These are phyloP conservation scores for Melinopterus prodromus DNA, from an alignment of 2,888 invertebrate species.

Conservation along the genomic window DNA sequence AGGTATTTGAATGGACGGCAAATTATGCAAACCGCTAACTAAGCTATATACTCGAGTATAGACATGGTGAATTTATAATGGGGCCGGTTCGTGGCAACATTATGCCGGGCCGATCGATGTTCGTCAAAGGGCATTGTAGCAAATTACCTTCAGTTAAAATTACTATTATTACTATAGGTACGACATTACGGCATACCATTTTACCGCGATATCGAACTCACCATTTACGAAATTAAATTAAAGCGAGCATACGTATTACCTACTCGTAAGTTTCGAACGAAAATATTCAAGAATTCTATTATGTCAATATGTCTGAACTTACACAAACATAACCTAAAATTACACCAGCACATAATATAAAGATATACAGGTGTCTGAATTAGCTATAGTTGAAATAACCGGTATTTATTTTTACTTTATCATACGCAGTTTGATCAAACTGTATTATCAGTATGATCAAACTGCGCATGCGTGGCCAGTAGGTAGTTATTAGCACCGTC, in stretches of 20 bases:
- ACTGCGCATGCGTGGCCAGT: too few species aligned
- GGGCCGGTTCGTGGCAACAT: background rate
- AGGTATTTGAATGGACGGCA: conserved; percentile 19
- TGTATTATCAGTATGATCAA: too few species aligned
- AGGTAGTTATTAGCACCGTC: too few species aligned
- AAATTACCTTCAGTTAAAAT: conserved; percentile 4
- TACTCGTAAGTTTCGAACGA: background rate
- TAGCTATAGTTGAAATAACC: too few species aligned
- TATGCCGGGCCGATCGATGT: background rate
- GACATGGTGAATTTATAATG: conserved; percentile 20
- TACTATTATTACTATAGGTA: background rate
- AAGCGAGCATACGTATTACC: background rate
- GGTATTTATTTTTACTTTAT: too few species aligned
- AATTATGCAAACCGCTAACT: conserved; percentile 20
- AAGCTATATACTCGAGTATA: conserved; percentile 8
- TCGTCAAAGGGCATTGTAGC: conserved; percentile 4
- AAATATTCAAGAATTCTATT: background rate
- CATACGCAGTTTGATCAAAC: too few species aligned
- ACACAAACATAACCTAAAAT: too few species aligned
- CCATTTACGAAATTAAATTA: conserved; percentile 4
- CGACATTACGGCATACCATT: background rate
- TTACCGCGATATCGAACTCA: background rate
- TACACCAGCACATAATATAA: too few species aligned
- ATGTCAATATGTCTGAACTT: background rate
- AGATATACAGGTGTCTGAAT: too few species aligned